Conservation (phyloP, 2,797 vertebrate species). For the Potorous gilbertii region DNA sequence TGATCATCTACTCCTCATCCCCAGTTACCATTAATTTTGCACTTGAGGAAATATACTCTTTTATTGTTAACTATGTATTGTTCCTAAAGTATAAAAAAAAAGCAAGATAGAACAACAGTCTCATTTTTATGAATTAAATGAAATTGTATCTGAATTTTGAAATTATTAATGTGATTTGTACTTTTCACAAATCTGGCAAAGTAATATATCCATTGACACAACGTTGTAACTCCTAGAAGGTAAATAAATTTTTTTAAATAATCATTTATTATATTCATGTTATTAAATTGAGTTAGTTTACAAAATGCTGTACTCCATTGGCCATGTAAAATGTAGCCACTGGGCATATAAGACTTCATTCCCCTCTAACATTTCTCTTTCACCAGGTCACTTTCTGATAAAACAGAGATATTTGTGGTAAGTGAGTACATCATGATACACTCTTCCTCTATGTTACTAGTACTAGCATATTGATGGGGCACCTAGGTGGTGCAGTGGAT, state of each 20-base stretch:
- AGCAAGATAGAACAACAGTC: not conserved
- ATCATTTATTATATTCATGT: conserved; percentile 12
- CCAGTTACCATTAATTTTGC: not conserved
- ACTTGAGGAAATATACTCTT: not conserved
- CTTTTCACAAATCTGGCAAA: conserved; percentile 52
- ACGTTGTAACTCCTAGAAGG: conserved; percentile 68
- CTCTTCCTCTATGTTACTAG: not conserved
- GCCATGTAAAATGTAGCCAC: conserved; percentile 51
- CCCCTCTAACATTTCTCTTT: conserved; percentile 62
- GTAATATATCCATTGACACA: conserved; percentile 62
- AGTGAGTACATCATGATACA: conserved; percentile 43
- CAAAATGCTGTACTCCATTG: conserved; percentile 60
- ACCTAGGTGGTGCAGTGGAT: too few species aligned
- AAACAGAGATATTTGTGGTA: conserved; percentile 19
- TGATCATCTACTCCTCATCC: not conserved
- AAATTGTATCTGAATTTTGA: conserved; percentile 40
- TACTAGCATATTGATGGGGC: not conserved
- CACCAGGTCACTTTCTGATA: not conserved
- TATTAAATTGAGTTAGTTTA: conserved; percentile 44
- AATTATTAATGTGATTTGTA: conserved; percentile 48
- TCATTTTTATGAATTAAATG: conserved; percentile 15
- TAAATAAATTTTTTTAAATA: conserved; percentile 63
- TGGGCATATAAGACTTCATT: conserved; percentile 52
- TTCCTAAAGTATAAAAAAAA: not conserved
- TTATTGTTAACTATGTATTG: not conserved